Conservation (phyloP, 2,113 vertebrate genomes). For the Podocnemis expansa region DNA sequence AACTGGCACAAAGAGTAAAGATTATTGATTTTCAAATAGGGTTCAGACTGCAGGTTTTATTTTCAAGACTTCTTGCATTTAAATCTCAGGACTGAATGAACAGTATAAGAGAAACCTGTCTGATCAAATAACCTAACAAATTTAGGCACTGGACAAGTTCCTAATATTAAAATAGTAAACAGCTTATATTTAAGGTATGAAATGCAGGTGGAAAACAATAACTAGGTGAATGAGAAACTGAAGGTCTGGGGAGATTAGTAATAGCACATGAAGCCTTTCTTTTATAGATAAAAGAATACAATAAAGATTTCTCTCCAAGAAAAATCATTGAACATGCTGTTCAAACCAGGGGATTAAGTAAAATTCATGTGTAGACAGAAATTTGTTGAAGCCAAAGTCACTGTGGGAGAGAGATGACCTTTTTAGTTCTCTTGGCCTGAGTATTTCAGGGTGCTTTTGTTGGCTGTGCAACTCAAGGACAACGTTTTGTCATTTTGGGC, state of each 20-base stretch:
- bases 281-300: neutral
- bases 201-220: neutral
- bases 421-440: neutral
- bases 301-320: neutral
- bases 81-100: slow-evolving; percentile 18
- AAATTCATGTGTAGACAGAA: neutral
- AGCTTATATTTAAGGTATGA: neutral
- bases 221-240: neutral
- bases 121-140: slow-evolving; percentile 10
- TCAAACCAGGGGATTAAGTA: slow-evolving; percentile 11
- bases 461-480: neutral
- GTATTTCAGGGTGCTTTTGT: rapidly evolving
- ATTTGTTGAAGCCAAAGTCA: neutral
- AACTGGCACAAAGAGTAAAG: neutral
- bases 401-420: neutral
- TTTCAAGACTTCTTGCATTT: neutral
- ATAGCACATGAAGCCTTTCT: neutral
- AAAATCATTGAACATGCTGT: neutral
- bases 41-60: slow-evolving; percentile 12
- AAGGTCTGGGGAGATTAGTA: neutral
- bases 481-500: neutral
- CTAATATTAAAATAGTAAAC: neutral
- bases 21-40: slow-evolving; percentile 29
- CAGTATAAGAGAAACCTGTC: neutral
- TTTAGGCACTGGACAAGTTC: neutral